These are phyloP conservation scores for Rattus norvegicus DNA, from an alignment of 2,113 vertebrate genomes.

Conservation along the genomic window GRCr8 NC_086032.1:22284001-22284500, in stretches of 20 bases:
- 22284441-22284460: constrained; percentile 20
- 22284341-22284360: constrained; percentile 39
- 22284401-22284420: background rate
- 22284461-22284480: background rate
- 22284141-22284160: background rate
- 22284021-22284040: background rate
- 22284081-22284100: background rate
- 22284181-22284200: background rate
- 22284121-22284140: background rate
- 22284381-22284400: too few species aligned
- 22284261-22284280: background rate
- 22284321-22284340: constrained; percentile 23
- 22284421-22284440: background rate
- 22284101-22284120: background rate
- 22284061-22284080: background rate
- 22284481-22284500: background rate
- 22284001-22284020: background rate
- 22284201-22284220: background rate
- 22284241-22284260: background rate
- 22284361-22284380: background rate
- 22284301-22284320: background rate
- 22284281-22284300: background rate
- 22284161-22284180: background rate
- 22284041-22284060: background rate
- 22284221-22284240: background rate